Base-by-base conservation (phyloP, 2,113 vertebrate genomes). In the Conger conger region DNA sequence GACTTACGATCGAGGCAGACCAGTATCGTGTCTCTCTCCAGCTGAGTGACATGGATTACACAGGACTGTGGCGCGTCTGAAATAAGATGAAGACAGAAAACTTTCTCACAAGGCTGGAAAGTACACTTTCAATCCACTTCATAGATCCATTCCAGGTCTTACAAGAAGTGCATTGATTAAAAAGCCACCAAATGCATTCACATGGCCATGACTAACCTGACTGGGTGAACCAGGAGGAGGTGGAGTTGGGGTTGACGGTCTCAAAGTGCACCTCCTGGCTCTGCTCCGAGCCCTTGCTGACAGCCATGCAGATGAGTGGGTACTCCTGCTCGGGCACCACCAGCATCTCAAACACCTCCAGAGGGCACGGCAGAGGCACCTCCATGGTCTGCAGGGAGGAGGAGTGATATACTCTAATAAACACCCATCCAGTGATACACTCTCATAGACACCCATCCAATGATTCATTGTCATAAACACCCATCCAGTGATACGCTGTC, bases 321-420 rank as follows among this genome's bases (percentile, higher is more conserved):
- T 97, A 99, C 81, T 97, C 96, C 85, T 98, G 97, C 86, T 99
- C 98, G 0, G 98, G 97, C 23, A 99, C 97, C 87, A 99, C 98
- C 94, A 99, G 90, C 98, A 99, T 98, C 95, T 99, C 98, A 90
- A 99, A 98, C 88, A 99, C 93, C 86, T 97, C 96, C 90, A 99
- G 90, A 0, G 98, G 98, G 92, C 97, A 99, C 0, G 98, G 98
- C 88, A 99, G 92, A 36, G 97, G 97, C 90, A 99, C 98, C 88
- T 99, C 98, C 90, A 99, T 97, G 93, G 95, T 96, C 98, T 99
- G 87, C 38, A 88, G 27, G n/a, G 20, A 33, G 13, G 1, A 13
- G 0, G 30, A 33, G 45, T 4, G 6, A 13, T 4, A n/a, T n/a
- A n/a, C n/a, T n/a, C n/a, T n/a, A 45, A 45, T 7, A 78, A 42